phyloP scores from a whole-genome alignment of 37 sponge, comb jelly and placozoan genomes.

The Crambe crambe region DNA sequence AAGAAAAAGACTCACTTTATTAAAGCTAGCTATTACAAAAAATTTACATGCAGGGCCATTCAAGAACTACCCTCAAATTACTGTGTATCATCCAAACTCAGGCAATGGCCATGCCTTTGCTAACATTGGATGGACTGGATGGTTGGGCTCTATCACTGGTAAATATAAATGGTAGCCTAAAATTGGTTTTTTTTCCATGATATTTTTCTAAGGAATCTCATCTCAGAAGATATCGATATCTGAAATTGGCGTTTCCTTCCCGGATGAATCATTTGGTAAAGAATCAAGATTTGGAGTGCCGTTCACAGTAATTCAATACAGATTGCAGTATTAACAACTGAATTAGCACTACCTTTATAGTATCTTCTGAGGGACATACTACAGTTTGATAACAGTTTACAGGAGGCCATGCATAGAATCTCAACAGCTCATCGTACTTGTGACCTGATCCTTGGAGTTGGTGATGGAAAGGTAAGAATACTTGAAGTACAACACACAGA shows the following conservation, averaged over 20 bases:
- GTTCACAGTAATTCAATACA: conserved; percentile 71
- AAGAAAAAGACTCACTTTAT: neutral
- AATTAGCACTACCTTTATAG: conserved; percentile 14
- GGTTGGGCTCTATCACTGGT: conserved; percentile 90
- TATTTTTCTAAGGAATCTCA: conserved; percentile 56
- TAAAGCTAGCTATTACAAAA: conserved; percentile 1
- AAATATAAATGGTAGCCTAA: conserved; percentile 2
- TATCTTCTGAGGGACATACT: conserved; percentile 77
- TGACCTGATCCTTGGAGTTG: conserved; percentile 82
- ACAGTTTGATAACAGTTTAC: conserved; percentile 72
- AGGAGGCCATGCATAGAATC: conserved; percentile 58
- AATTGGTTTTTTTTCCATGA: too few species aligned
- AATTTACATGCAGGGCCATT: conserved; percentile 66
- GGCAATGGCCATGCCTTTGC: conserved; percentile 80
- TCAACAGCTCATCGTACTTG: conserved; percentile 68
- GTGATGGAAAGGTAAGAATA: conserved; percentile 78
- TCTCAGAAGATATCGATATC: conserved; percentile 65
- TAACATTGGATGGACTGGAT: conserved; percentile 88
- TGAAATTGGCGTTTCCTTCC: conserved; percentile 88
- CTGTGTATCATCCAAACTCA: conserved; percentile 82
- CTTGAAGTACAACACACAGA: neutral
- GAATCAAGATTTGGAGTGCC: conserved; percentile 90
- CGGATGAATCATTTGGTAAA: conserved; percentile 83
- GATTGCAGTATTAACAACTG: neutral
- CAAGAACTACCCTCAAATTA: conserved; percentile 88